These are phyloP conservation scores for Ecliptopera silaceata DNA, from an alignment of 2,888 invertebrate species.

Conservation along the genomic window DNA sequence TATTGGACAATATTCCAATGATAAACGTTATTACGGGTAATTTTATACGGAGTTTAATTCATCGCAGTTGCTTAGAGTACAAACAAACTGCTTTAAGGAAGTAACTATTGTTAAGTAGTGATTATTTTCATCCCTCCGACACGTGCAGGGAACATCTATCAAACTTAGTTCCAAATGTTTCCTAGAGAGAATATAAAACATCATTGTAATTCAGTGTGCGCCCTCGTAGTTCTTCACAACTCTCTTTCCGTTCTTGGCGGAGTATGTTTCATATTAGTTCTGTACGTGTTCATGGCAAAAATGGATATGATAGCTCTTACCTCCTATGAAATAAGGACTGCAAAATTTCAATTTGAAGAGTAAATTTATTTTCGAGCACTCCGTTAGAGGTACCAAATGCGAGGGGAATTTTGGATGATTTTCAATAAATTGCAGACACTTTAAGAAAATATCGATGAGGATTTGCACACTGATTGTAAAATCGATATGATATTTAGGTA, in stretches of 20 bases:
- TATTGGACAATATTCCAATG: constrained; percentile 10
- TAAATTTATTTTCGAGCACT: constrained; percentile 17
- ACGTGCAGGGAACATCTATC: constrained; percentile 29
- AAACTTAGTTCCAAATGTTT: constrained; percentile 32
- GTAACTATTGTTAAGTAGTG: neutral
- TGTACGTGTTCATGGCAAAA: constrained; percentile 45
- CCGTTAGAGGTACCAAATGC: constrained; percentile 22
- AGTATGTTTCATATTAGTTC: constrained; percentile 50
- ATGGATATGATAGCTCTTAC: constrained; percentile 39
- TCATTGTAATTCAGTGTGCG: constrained; percentile 60
- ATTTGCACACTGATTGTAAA: neutral
- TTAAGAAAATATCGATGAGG: constrained; percentile 2
- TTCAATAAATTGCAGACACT: constrained; percentile 24
- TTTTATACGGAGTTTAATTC: constrained; percentile 3
- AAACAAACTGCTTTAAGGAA: neutral
- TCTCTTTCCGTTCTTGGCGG: constrained; percentile 53
- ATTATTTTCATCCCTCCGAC: neutral
- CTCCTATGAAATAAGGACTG: constrained; percentile 22
- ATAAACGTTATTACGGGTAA: constrained; percentile 21
- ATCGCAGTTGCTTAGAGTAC: neutral
- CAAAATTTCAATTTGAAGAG: constrained; percentile 21
- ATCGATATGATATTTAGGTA: constrained; percentile 8
- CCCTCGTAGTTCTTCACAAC: constrained; percentile 44
- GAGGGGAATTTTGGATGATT: constrained; percentile 15
- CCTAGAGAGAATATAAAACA: constrained; percentile 37